Conservation (phyloP, 2,888 invertebrate species). For the Smittia aterrima region DNA sequence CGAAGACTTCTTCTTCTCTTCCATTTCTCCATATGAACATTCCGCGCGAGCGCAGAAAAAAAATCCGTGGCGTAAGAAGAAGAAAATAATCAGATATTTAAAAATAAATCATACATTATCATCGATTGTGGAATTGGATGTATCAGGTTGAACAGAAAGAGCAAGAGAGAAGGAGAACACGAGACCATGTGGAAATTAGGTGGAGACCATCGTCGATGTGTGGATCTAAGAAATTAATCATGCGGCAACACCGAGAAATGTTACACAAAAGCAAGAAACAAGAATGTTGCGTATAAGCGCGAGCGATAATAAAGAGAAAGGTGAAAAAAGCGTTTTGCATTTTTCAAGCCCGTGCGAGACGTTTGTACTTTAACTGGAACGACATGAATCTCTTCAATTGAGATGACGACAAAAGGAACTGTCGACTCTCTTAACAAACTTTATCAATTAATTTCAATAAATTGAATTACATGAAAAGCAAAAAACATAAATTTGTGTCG, state of each 20-base stretch:
- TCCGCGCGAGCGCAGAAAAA: slow-evolving; percentile 28
- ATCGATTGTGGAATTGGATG: slow-evolving; percentile 29
- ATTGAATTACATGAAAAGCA: slow-evolving; percentile 29
- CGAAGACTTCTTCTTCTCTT: not conserved
- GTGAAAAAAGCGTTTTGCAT: slow-evolving; percentile 16
- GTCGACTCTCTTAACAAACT: not conserved
- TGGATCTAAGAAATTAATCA: slow-evolving; percentile 9
- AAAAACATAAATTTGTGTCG: slow-evolving; percentile 27
- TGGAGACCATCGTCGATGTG: not conserved
- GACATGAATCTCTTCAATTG: not conserved
- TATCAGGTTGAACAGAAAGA: slow-evolving; percentile 15
- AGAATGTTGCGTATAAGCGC: slow-evolving; percentile 24
- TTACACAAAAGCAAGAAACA: slow-evolving; percentile 21
- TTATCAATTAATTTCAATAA: slow-evolving; percentile 29
- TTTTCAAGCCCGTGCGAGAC: not conserved
- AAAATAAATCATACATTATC: slow-evolving; percentile 32
- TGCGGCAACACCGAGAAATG: slow-evolving; percentile 10
- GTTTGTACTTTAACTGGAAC: not conserved
- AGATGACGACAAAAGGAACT: not conserved
- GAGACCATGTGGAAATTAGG: slow-evolving; percentile 2
- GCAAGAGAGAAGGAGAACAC: slow-evolving; percentile 3
- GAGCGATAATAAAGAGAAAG: slow-evolving; percentile 14
- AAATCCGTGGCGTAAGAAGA: not conserved
- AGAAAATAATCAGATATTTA: slow-evolving; percentile 29
- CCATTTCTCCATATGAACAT: slow-evolving; percentile 25